phyloP scores from a whole-genome alignment of 2,888 invertebrate species.

The Xylocampa areola region DNA sequence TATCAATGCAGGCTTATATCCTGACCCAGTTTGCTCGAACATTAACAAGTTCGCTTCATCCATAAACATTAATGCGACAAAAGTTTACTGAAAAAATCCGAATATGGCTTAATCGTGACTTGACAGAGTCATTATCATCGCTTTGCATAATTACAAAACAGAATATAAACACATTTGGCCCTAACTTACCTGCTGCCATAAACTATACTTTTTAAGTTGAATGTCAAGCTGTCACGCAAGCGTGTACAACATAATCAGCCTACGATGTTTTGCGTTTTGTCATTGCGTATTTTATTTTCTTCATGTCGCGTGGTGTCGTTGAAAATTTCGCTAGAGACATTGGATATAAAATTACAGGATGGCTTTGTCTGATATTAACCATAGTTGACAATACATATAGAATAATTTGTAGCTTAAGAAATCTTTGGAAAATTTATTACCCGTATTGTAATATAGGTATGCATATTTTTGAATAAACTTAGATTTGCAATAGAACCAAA shows the following conservation, averaged over 20 bases:
- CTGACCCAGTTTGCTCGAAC: slow-evolving; percentile 51
- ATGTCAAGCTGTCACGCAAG: slow-evolving; percentile 82
- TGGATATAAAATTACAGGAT: slow-evolving; percentile 20
- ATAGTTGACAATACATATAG: slow-evolving; percentile 24
- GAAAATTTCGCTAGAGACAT: slow-evolving; percentile 22
- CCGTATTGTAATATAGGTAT: slow-evolving; percentile 15
- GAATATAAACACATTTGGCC: slow-evolving; percentile 74
- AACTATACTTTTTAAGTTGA: slow-evolving; percentile 73
- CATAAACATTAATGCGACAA: slow-evolving; percentile 47
- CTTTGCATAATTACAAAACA: slow-evolving; percentile 76
- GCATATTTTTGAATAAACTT: slow-evolving; percentile 21
- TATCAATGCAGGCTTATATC: slow-evolving; percentile 23
- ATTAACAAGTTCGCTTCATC: slow-evolving; percentile 41
- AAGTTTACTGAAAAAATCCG: slow-evolving; percentile 58
- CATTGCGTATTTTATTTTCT: slow-evolving; percentile 64
- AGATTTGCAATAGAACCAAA: slow-evolving; percentile 22
- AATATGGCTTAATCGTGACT: slow-evolving; percentile 72
- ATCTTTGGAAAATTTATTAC: slow-evolving; percentile 6
- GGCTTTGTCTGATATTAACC: slow-evolving; percentile 21
- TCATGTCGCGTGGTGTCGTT: slow-evolving; percentile 44
- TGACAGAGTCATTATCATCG: slow-evolving; percentile 70
- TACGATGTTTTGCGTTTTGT: slow-evolving; percentile 45
- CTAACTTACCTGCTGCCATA: slow-evolving; percentile 64
- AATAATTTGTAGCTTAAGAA: slow-evolving; percentile 9
- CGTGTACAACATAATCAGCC: slow-evolving; percentile 71